A percentile compares a stretch with the other conserved stretches of the same genome.
Conservation (phyloP, 1,140 invertebrate genomes). For the Piezodorus guildinii region DNA sequence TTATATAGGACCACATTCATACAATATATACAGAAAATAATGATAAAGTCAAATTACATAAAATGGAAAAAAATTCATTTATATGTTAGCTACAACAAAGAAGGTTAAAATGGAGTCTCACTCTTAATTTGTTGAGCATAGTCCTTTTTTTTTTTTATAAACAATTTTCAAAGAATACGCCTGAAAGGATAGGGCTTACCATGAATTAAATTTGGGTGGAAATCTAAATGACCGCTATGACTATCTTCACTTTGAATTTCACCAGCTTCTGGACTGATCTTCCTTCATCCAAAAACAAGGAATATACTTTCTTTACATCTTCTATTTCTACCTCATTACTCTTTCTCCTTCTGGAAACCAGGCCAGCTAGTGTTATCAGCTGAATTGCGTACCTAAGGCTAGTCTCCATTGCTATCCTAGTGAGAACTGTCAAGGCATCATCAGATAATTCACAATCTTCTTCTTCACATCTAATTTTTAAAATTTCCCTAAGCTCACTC, state of each 20-base stretch:
- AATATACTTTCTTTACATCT: conserved; percentile 91
- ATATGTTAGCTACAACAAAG: too few species aligned
- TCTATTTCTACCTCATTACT: conserved; percentile 72
- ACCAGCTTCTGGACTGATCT: conserved; percentile 83
- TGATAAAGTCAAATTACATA: too few species aligned
- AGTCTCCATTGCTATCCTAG: conserved; percentile 83
- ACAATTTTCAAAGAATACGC: too few species aligned
- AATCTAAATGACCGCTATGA: conserved; percentile 22
- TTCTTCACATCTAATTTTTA: conserved; percentile 88
- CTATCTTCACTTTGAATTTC: conserved; percentile 90
- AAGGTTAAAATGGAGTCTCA: too few species aligned
- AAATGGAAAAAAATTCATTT: too few species aligned
- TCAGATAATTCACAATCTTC: conserved; percentile 93
- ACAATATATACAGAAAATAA: too few species aligned
- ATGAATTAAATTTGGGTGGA: not conserved
- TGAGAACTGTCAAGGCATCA: conserved; percentile 83
- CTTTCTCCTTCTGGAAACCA: conserved; percentile 74
- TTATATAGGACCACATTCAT: too few species aligned
- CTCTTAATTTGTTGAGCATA: too few species aligned
- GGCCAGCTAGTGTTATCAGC: conserved; percentile 86
- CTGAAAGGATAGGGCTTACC: not conserved
- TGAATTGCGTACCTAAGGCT: conserved; percentile 97
- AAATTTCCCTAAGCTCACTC: conserved; percentile 81
- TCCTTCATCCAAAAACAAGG: conserved; percentile 85
- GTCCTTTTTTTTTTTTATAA: too few species aligned